Percentiles rank a stretch among this genome's conserved stretches.
phyloP scores from a whole-genome alignment of 1,140 invertebrate species.

The Megalonaias nervosa region DNA sequence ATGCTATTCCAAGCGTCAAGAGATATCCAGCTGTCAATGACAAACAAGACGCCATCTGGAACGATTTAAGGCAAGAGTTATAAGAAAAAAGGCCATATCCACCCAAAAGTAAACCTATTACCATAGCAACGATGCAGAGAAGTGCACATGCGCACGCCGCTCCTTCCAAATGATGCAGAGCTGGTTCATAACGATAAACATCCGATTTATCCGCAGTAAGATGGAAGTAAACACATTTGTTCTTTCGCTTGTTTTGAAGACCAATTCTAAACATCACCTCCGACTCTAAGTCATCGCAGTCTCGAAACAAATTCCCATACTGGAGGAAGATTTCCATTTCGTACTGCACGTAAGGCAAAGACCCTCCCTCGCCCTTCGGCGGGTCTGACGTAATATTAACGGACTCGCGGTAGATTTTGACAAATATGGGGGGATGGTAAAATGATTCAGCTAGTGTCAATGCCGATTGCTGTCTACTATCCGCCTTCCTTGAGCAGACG shows the following conservation, averaged over 20 bases:
- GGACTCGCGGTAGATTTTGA: not conserved
- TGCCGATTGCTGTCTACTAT: not conserved
- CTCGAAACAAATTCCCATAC: slow-evolving; percentile 57
- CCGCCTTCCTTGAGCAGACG: not conserved
- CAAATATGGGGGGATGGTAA: slow-evolving; percentile 47
- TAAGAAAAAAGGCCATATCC: slow-evolving; percentile 36
- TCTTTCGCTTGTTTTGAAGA: slow-evolving; percentile 11
- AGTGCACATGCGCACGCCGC: slow-evolving; percentile 54
- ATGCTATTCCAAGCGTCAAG: slow-evolving; percentile 54
- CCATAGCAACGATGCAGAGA: slow-evolving; percentile 51
- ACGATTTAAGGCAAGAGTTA: not conserved
- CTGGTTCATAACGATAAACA: slow-evolving; percentile 9
- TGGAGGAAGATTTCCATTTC: slow-evolving; percentile 43
- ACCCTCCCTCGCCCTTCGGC: not conserved
- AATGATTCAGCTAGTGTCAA: not conserved
- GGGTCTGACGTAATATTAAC: not conserved
- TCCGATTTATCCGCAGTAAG: not conserved
- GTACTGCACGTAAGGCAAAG: not conserved
- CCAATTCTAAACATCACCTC: slow-evolving; percentile 17
- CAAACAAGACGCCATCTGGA: slow-evolving; percentile 25
- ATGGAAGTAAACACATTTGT: slow-evolving; percentile 29
- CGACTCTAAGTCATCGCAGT: slow-evolving; percentile 55
- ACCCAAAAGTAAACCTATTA: slow-evolving; percentile 43
- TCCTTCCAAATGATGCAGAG: slow-evolving; percentile 39
- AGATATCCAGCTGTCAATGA: slow-evolving; percentile 45